Evolutionary conservation across 2,888 invertebrate genomes (phyloP).

Genomic region (Caenorhabditis sp.): DNA sequence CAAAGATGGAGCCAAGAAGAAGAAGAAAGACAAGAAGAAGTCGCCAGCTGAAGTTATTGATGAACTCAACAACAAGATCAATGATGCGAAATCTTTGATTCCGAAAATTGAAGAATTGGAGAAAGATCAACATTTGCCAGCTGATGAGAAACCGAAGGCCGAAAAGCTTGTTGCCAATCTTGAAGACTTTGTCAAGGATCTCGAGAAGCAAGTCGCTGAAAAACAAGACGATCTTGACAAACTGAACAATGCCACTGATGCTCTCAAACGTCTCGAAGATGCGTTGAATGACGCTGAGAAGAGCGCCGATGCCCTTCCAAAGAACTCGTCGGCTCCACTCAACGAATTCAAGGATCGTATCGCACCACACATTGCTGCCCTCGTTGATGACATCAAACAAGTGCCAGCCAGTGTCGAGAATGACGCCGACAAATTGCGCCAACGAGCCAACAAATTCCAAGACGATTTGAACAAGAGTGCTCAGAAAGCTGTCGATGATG

Average conservation of each 20-base stretch:
- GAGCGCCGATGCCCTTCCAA: slow-evolving; percentile 17
- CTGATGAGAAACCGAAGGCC: slow-evolving; percentile 39
- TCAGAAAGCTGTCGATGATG: slow-evolving; percentile 14
- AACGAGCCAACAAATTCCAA: slow-evolving; percentile 25
- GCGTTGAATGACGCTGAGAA: slow-evolving; percentile 37
- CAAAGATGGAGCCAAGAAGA: slow-evolving; percentile 33
- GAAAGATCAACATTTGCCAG: slow-evolving; percentile 33
- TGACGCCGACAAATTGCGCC: slow-evolving; percentile 13
- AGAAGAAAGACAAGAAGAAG: slow-evolving; percentile 45
- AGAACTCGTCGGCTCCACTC: slow-evolving; percentile 13
- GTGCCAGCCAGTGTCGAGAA: slow-evolving; percentile 23
- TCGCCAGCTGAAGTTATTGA: slow-evolving; percentile 31
- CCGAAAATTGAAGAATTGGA: slow-evolving; percentile 43
- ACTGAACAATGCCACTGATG: slow-evolving; percentile 31
- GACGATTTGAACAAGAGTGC: slow-evolving; percentile 29
- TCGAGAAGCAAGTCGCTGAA: slow-evolving; percentile 27
- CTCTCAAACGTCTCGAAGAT: slow-evolving; percentile 35
- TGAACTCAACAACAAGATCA: slow-evolving; percentile 24
- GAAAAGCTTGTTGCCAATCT: slow-evolving; percentile 23
- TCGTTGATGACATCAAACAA: slow-evolving; percentile 17
- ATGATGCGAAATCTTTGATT: slow-evolving; percentile 37
- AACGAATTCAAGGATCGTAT: slow-evolving; percentile 32
- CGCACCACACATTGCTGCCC: slow-evolving; percentile 24
- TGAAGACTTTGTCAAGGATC: slow-evolving; percentile 26
- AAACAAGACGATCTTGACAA: slow-evolving; percentile 35